These are phyloP conservation scores for Ictalurus furcatus DNA, from an alignment of 2,113 vertebrate species.

Conservation along the genomic window DNA sequence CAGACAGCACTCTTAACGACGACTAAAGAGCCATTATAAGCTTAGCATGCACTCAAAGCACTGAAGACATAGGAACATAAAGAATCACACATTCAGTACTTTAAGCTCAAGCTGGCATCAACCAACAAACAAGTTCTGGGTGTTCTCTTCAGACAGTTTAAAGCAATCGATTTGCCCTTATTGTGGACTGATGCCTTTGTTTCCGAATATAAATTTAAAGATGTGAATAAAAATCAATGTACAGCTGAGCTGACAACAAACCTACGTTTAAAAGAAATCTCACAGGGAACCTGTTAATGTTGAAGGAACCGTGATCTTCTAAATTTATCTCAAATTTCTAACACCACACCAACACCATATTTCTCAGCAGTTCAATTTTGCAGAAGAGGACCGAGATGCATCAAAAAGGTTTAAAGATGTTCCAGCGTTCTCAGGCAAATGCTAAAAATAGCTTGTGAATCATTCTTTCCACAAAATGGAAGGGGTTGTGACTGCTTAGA, in stretches of 20 bases:
- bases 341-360: conserved; percentile 26
- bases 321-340: not conserved
- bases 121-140: not conserved
- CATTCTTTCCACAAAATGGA: conserved; percentile 66
- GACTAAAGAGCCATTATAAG: not conserved
- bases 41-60: not conserved
- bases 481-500: conserved; percentile 44
- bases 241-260: not conserved
- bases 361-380: conserved; percentile 30
- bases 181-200: not conserved
- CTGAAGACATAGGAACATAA: not conserved
- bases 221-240: not conserved
- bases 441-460: conserved; percentile 60
- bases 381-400: conserved; percentile 18
- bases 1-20: not conserved
- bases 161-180: not conserved
- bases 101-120: not conserved
- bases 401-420: conserved; percentile 56
- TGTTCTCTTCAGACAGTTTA: not conserved
- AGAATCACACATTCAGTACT: not conserved
- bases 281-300: not conserved
- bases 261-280: not conserved
- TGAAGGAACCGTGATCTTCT: not conserved
- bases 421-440: conserved; percentile 43
- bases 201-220: not conserved